Evolutionary conservation across 2,113 vertebrate genomes (phyloP).

Genomic region (Festucalex cinctus): DNA sequence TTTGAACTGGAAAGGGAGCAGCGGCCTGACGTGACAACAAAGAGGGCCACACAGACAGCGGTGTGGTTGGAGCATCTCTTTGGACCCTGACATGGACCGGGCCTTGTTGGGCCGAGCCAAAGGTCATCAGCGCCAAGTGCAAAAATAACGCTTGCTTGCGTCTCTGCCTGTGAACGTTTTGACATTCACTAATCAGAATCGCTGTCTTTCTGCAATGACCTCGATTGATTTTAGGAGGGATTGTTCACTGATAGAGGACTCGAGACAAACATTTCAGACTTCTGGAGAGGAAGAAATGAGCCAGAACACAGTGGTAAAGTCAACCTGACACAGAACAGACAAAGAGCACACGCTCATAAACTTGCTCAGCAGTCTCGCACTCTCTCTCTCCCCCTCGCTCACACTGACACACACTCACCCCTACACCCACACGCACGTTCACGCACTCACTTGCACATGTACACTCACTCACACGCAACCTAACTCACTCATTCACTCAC

Average conservation of each 20-base stretch:
- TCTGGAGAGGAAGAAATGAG: conserved; percentile 46
- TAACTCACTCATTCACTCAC: too few species aligned
- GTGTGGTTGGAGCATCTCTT: conserved; percentile 55
- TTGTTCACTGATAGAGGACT: conserved; percentile 8
- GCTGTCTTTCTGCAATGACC: neutral
- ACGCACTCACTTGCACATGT: neutral
- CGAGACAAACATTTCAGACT: conserved; percentile 29
- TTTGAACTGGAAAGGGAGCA: conserved; percentile 67
- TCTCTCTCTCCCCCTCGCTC: neutral
- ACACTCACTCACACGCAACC: too few species aligned
- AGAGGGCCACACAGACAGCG: conserved; percentile 71
- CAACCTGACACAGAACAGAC: conserved; percentile 69
- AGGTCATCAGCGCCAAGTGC: conserved; percentile 20
- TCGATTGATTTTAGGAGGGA: conserved; percentile 1
- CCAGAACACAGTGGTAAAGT: conserved; percentile 67
- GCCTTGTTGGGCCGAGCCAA: conserved; percentile 12
- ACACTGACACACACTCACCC: neutral
- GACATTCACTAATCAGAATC: conserved; percentile 9
- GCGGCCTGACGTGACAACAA: conserved; percentile 67
- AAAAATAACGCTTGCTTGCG: conserved; percentile 20
- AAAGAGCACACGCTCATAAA: conserved; percentile 57
- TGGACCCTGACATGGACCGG: conserved; percentile 45
- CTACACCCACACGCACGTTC: neutral
- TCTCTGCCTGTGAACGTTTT: neutral
- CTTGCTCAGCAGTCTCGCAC: conserved; percentile 37